These are phyloP conservation scores for Montipora capitata DNA, from an alignment of 92 coral and sea anemone species.

Conservation along the genomic window DNA sequence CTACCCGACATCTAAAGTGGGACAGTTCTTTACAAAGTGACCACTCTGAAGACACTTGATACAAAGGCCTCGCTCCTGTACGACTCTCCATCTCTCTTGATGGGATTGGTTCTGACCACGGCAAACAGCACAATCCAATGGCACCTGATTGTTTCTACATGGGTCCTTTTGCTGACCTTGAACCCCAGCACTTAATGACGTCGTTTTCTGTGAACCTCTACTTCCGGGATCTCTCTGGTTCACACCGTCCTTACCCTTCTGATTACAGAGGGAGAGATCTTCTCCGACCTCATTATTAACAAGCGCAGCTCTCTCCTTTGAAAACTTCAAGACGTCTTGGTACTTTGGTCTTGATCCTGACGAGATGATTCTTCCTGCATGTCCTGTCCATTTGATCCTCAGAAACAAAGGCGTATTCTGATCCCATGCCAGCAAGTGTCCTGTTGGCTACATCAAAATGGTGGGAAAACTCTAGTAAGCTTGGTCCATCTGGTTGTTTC, in stretches of 20 bases:
- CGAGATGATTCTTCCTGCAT: slow-evolving; percentile 76
- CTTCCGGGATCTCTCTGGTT: slow-evolving; percentile 11
- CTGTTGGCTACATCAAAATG: slow-evolving; percentile 69
- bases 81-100: slow-evolving; percentile 40
- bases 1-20: slow-evolving; percentile 50
- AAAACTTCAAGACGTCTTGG: slow-evolving; percentile 51
- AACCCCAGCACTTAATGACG: slow-evolving; percentile 18
- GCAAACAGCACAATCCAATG: slow-evolving; percentile 39
- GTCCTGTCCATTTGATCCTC: slow-evolving; percentile 77
- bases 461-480: slow-evolving; percentile 60
- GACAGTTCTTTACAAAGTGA: slow-evolving; percentile 68
- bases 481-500: slow-evolving; percentile 69
- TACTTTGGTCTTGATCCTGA: slow-evolving; percentile 68
- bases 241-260: slow-evolving; percentile 18
- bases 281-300: slow-evolving; percentile 83
- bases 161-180: neutral
- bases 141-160: neutral
- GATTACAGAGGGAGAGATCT: slow-evolving; percentile 27
- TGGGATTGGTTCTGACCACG: slow-evolving; percentile 31
- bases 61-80: slow-evolving; percentile 65
- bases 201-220: neutral
- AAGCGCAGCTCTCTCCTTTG: slow-evolving; percentile 71
- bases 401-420: slow-evolving; percentile 73
- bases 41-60: slow-evolving; percentile 72
- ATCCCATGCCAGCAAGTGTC: slow-evolving; percentile 80